These are phyloP conservation scores for Tichodroma muraria DNA, from an alignment of 2,113 vertebrate species.

Conservation along the genomic window DNA sequence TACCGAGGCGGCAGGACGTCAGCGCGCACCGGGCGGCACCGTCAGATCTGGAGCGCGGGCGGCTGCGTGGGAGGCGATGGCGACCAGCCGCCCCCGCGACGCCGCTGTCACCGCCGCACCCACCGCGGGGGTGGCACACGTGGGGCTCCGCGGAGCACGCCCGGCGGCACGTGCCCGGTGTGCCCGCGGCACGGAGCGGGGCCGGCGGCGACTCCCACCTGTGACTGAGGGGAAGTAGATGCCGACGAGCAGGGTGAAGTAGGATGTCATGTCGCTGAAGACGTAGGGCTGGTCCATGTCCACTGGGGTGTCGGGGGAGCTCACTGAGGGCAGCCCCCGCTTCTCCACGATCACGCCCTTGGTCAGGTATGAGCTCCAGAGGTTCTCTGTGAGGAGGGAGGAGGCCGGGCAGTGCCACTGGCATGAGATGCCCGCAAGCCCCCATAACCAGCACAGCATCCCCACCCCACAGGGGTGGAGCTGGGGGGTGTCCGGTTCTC, in stretches of 20 bases:
- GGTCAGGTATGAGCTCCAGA: conserved; percentile 88
- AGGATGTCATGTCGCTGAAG: conserved; percentile 92
- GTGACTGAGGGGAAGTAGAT: conserved; percentile 99
- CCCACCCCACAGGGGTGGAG: accelerated
- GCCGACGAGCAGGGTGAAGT: conserved; percentile 94
- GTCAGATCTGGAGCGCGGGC: conserved; percentile 6
- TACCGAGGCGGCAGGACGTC: background rate
- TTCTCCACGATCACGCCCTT: conserved; percentile 86
- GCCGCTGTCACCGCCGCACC: background rate
- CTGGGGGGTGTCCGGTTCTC: accelerated
- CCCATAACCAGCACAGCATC: background rate
- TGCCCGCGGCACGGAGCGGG: background rate
- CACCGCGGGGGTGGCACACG: background rate
- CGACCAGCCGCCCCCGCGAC: background rate
- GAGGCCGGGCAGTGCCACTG: background rate
- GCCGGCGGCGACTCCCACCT: conserved; percentile 66
- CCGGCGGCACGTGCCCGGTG: background rate
- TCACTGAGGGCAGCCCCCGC: conserved; percentile 58
- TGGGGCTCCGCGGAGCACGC: background rate
- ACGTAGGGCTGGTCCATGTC: conserved; percentile 88
- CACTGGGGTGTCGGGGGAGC: conserved; percentile 59
- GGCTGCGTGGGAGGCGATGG: conserved; percentile 21
- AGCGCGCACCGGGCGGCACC: background rate
- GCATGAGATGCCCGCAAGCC: background rate
- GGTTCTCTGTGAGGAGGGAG: conserved; percentile 76